Percentiles rank a stretch among this genome's conserved stretches.
Evolutionary conservation across 2,888 invertebrate species (phyloP).

Genomic region (Cantharis flavilabris): DNA sequence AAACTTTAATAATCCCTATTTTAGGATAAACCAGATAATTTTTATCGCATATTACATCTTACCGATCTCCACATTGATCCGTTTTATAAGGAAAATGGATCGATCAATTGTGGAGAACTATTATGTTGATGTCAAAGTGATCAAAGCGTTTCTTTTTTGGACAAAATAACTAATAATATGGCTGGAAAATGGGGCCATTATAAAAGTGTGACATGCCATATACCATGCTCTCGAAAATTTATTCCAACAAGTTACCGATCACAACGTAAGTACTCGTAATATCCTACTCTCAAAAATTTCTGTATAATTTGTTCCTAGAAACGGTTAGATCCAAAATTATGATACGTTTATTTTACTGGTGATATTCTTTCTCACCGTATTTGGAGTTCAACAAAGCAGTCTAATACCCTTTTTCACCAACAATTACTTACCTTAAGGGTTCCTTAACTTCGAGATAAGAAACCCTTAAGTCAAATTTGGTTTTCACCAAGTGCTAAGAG

Average conservation of each 20-base stretch:
- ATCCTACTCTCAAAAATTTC: background rate
- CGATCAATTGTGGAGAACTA: background rate
- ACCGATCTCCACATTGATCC: background rate
- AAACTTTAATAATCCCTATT: background rate
- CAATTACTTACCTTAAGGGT: no score
- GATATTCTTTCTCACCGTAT: conserved; percentile 85
- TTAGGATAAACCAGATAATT: background rate
- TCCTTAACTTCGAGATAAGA: no score
- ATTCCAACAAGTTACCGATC: conserved; percentile 46
- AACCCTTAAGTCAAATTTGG: no score
- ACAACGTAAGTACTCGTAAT: background rate
- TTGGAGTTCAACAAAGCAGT: conserved; percentile 76
- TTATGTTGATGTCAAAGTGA: background rate
- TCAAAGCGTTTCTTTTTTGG: background rate
- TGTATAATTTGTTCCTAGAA: background rate
- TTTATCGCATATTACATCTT: background rate
- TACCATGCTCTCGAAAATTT: conserved; percentile 67
- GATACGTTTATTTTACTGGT: conserved; percentile 81
- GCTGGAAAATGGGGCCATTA: conserved; percentile 86
- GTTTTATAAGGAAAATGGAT: background rate
- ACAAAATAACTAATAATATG: conserved; percentile 34
- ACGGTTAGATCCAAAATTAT: conserved; percentile 54
- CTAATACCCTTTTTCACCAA: no score
- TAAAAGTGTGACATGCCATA: conserved; percentile 77
- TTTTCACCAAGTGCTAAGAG: no score